Percentiles rank a stretch among this genome's conserved stretches.
Evolutionary conservation across 2,113 vertebrate genomes (phyloP).

Genomic region (Coturnix japonica): DNA sequence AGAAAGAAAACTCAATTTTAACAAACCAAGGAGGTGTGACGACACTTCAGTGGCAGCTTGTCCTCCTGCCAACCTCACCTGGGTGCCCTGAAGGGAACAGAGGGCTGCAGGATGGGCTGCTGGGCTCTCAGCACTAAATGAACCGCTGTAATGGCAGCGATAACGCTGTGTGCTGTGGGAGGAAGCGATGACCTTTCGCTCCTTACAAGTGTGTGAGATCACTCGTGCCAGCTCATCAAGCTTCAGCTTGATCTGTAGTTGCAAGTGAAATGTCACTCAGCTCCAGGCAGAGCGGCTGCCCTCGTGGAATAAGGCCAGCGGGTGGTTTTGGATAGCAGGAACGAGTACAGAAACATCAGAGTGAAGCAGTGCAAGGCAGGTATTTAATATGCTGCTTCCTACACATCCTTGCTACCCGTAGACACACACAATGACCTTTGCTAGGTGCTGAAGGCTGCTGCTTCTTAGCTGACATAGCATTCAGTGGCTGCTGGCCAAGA

Average conservation of each 20-base stretch:
- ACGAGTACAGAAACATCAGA: neutral
- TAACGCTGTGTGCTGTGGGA: neutral
- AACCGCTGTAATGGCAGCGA: neutral
- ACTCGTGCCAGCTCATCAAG: neutral
- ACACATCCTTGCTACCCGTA: neutral
- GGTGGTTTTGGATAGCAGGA: neutral
- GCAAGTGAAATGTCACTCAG: neutral
- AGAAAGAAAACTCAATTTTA: slow-evolving; percentile 43
- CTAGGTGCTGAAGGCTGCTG: neutral
- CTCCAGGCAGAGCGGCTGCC: neutral
- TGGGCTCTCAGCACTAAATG: neutral
- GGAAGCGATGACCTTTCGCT: neutral
- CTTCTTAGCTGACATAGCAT: neutral
- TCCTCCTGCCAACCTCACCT: neutral
- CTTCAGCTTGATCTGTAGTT: neutral
- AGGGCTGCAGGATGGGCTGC: neutral
- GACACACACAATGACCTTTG: neutral
- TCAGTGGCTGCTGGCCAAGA: neutral
- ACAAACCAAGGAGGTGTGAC: neutral
- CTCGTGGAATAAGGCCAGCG: neutral
- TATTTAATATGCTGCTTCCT: neutral
- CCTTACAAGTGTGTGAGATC: neutral
- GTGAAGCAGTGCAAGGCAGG: neutral
- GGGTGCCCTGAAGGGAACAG: neutral
- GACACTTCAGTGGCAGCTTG: neutral